Conservation (phyloP, 2,888 invertebrate genomes). For the Diplazon laetatorius region DNA sequence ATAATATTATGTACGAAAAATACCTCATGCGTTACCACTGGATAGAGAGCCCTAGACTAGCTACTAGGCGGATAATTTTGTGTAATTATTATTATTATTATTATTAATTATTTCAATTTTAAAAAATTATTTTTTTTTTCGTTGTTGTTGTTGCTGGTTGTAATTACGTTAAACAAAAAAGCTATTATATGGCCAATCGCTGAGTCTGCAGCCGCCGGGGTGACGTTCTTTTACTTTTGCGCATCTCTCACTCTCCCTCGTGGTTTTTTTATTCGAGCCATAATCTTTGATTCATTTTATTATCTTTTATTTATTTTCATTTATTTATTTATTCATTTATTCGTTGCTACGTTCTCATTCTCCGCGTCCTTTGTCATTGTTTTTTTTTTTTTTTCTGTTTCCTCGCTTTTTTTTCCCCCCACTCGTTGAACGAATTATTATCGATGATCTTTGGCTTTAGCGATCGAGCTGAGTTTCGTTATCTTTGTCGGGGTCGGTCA, state of each 20-base stretch:
- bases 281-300: conserved; percentile 19
- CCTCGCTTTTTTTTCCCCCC: neutral
- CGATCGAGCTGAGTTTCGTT: neutral
- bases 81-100: conserved; percentile 1
- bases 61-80: conserved; percentile 76
- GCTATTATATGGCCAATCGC: conserved; percentile 74
- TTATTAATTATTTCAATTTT: too few species aligned
- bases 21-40: conserved; percentile 82
- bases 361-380: neutral
- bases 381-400: neutral
- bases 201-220: conserved; percentile 74
- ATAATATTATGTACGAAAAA: conserved; percentile 79
- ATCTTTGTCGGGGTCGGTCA: conserved; percentile 28
- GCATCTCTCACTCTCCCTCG: conserved; percentile 50
- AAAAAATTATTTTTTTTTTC: too few species aligned
- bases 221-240: conserved; percentile 65
- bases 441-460: neutral
- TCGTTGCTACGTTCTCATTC: conserved; percentile 10
- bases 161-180: conserved; percentile 69
- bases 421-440: neutral
- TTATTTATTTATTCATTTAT: neutral
- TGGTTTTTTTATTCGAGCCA: conserved; percentile 30
- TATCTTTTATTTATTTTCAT: conserved; percentile 19
- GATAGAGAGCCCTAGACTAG: conserved; percentile 81
- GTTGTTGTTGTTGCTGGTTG: conserved; percentile 56